These are phyloP conservation scores for Galeopterus variegatus DNA, from an alignment of 2,113 vertebrate genomes.

Conservation along the genomic window DNA sequence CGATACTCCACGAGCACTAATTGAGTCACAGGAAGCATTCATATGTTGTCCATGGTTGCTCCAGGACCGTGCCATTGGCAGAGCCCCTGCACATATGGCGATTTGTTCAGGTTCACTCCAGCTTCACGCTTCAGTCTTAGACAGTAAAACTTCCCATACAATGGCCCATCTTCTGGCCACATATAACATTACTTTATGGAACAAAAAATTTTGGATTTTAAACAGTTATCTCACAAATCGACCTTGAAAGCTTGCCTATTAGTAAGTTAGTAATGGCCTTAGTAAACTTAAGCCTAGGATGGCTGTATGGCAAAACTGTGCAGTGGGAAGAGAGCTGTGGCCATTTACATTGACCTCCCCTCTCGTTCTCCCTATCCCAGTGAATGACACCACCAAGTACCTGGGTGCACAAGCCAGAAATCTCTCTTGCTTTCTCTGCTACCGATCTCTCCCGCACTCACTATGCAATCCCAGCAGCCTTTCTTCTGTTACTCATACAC, in stretches of 20 bases:
- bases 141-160: conserved; percentile 23
- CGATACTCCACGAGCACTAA: neutral
- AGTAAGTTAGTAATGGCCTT: neutral
- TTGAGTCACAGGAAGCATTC: neutral
- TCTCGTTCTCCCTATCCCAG: neutral
- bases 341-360: neutral
- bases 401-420: neutral
- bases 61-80: conserved; percentile 6
- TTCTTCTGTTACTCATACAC: neutral
- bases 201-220: conserved; percentile 15
- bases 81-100: neutral
- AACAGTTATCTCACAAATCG: neutral
- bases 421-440: neutral
- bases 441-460: neutral
- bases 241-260: neutral
- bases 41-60: neutral
- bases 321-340: neutral
- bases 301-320: neutral
- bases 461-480: neutral
- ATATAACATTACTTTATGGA: neutral
- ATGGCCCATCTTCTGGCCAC: neutral
- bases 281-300: neutral
- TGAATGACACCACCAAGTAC: neutral
- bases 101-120: neutral
- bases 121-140: neutral